phyloP scores from a whole-genome alignment of 2,113 vertebrate genomes.

The Dipodomys spectabilis region DNA sequence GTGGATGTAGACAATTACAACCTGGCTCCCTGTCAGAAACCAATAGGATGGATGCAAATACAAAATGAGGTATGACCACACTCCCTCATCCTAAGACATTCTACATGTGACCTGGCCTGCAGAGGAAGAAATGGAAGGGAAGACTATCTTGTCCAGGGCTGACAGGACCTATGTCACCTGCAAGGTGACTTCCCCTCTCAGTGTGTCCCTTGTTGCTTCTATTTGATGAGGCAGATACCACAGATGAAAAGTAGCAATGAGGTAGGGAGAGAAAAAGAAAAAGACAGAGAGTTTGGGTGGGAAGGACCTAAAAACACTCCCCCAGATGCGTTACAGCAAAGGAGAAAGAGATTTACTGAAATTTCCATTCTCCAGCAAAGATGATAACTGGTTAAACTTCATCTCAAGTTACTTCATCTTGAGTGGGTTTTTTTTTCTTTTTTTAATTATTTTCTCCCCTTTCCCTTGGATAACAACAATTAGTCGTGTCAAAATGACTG shows the following conservation, averaged over 20 bases:
- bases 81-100: neutral
- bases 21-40: neutral
- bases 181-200: fast-evolving
- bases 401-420: slow-evolving; percentile 34
- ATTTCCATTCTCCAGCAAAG: neutral
- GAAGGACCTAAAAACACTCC: fast-evolving
- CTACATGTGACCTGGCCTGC: neutral
- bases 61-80: neutral
- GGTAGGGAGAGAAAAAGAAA: neutral
- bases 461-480: slow-evolving; percentile 67
- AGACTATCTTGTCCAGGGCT: too few relatives aligned
- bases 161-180: neutral
- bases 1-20: neutral
- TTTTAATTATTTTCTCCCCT: neutral
- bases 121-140: neutral
- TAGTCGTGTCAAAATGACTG: slow-evolving; percentile 63
- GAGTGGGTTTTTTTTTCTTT: too few relatives aligned
- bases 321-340: fast-evolving
- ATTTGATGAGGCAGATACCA: neutral
- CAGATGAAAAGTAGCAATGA: neutral
- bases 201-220: neutral
- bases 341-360: neutral
- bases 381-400: slow-evolving; percentile 22
- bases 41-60: neutral
- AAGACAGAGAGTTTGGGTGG: neutral